Evolutionary conservation across 2,797 vertebrate species (phyloP).

Genomic region (Myripristis murdjan): DNA sequence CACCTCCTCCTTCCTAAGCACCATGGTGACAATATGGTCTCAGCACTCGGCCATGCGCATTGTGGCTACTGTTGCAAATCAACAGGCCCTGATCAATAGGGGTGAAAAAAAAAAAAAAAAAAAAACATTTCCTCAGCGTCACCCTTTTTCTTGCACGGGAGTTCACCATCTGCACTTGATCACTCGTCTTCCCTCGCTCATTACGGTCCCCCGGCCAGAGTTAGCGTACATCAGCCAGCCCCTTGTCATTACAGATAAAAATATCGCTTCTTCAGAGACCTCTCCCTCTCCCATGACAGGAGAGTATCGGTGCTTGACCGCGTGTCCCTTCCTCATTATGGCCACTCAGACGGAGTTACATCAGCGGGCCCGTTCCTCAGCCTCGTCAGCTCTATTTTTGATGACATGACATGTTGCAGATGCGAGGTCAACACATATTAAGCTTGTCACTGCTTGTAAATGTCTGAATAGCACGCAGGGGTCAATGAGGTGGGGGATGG

Average conservation of each 20-base stretch:
- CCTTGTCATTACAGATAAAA: slow-evolving; percentile 64
- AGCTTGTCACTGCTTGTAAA: slow-evolving; percentile 24
- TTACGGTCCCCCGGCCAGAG: slow-evolving; percentile 48
- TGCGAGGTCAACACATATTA: slow-evolving; percentile 21
- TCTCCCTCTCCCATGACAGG: slow-evolving; percentile 46
- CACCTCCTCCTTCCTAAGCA: too few relatives aligned
- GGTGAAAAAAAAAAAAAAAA: too few relatives aligned
- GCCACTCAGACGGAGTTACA: slow-evolving; percentile 56
- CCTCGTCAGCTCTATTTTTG: slow-evolving; percentile 58
- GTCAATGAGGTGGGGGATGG: slow-evolving; percentile 12
- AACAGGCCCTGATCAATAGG: slow-evolving; percentile 37
- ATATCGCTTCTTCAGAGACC: slow-evolving; percentile 47
- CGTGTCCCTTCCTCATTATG: slow-evolving; percentile 61
- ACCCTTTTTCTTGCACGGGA: slow-evolving; percentile 39
- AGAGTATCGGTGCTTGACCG: slow-evolving; percentile 47
- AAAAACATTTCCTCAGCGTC: slow-evolving; percentile 15
- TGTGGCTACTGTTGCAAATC: slow-evolving; percentile 9
- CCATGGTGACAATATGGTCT: too few relatives aligned
- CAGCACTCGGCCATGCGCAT: too few relatives aligned
- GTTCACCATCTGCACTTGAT: slow-evolving; percentile 30
- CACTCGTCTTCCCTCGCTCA: slow-evolving; percentile 48
- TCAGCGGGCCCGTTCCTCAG: slow-evolving; percentile 62
- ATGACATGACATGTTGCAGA: slow-evolving; percentile 59
- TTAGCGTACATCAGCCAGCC: slow-evolving; percentile 58
- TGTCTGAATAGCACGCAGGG: slow-evolving; percentile 1